Conservation (phyloP, 2,888 invertebrate species). For the Leucophenga montana region DNA sequence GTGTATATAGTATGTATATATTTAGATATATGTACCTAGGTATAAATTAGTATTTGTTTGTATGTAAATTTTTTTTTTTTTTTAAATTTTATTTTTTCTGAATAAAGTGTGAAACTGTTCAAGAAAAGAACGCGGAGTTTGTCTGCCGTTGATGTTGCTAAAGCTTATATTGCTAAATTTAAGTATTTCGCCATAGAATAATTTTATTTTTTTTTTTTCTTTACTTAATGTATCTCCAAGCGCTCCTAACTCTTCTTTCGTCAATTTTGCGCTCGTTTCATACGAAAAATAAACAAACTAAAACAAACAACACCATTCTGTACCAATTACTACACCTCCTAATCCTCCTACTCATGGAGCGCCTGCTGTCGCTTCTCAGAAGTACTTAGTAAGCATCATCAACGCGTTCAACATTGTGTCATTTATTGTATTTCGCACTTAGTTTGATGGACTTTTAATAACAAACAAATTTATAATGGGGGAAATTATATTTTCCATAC, state of each 20-base stretch:
- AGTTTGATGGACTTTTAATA: slow-evolving; percentile 33
- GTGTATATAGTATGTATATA: neutral
- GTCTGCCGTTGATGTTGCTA: slow-evolving; percentile 29
- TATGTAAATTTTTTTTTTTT: slow-evolving; percentile 27
- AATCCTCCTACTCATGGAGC: slow-evolving; percentile 29
- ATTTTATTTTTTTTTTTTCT: neutral
- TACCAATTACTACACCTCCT: neutral
- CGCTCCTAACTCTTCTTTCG: neutral
- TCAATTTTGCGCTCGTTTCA: slow-evolving; percentile 19
- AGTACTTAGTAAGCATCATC: neutral
- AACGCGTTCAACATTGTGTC: slow-evolving; percentile 8
- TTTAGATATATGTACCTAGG: slow-evolving; percentile 27
- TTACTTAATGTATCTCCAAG: neutral
- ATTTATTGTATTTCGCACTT: slow-evolving; percentile 25
- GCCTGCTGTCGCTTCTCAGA: neutral
- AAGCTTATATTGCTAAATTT: slow-evolving; percentile 47
- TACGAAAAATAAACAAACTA: slow-evolving; percentile 31
- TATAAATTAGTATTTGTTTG: slow-evolving; percentile 29
- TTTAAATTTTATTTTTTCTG: slow-evolving; percentile 6
- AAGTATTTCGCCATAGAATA: slow-evolving; percentile 59
- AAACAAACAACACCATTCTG: slow-evolving; percentile 27
- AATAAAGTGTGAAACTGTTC: slow-evolving; percentile 28
- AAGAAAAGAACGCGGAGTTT: slow-evolving; percentile 15
- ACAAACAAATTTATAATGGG: slow-evolving; percentile 23
- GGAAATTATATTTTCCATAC: neutral